Base-by-base conservation (phyloP, 2,888 invertebrate species). In the Heterodera filipjevi region DNA sequence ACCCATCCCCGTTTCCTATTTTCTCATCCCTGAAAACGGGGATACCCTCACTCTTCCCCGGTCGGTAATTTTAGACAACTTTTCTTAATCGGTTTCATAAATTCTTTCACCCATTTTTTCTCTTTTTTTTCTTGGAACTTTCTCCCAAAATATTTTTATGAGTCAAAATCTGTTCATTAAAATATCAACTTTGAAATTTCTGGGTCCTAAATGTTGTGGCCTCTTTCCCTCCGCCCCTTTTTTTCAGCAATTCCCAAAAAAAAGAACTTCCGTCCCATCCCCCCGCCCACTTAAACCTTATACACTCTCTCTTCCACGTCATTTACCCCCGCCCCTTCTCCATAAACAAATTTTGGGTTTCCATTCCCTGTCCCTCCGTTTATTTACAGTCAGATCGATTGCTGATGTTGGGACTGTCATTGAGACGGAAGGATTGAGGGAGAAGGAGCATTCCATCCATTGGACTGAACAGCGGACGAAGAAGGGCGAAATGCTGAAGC, bases 361-460 rank as follows among this genome's bases (percentile, higher is more conserved):
- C 49, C 49, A 49, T 49, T 49, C 59, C 59, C n/a, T 59, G 27
- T 59, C 59, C 59, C n/a, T 6, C n/a, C 0, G 59, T 59, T 59
- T 59, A 59, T n/a, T n/a, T n/a, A n/a, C 27, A n/a, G 59, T 59
- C 59, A 59, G 22, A 53, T 59, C 59, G 59, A 59, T 59, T n/a
- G 59, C 59, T 59, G 27, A n/a, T n/a, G 59, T 22, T 59, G 59
- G n/a, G 59, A 59, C 59, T 59, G 59, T 59, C 59, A 59, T 59
- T 59, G 59, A 59, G 59, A 59, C 59, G 59, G 59, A 59, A n/a
- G 59, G 59, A 59, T 59, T 59, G n/a, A 22, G 27, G 5, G n/a
- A 22, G 22, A 53, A 53, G 5, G 53, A 53, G 22, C 53, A 39
- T 39, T 39, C 39, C 53, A 39, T 39, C 12, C 39, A 39, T 39